Conservation (phyloP, 2,797 vertebrate species). For the Macroramphosus scolopax region DNA sequence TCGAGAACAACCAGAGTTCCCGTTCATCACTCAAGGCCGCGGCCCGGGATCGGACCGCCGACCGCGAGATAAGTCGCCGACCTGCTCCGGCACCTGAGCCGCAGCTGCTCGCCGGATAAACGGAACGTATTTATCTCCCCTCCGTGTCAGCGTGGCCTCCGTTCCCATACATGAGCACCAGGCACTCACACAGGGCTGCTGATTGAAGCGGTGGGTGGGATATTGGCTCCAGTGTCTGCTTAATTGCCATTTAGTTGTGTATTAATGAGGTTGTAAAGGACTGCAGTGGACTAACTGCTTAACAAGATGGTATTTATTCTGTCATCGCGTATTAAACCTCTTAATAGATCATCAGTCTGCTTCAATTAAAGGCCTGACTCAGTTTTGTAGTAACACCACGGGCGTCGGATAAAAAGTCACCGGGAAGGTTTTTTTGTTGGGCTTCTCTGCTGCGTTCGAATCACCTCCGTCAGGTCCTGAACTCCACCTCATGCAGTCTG, state of each 20-base stretch:
- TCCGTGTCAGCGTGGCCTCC: neutral
- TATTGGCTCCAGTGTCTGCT: constrained; percentile 52
- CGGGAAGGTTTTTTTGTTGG: constrained; percentile 6
- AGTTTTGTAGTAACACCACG: constrained; percentile 3
- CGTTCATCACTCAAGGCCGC: too few relatives aligned
- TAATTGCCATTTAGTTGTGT: constrained; percentile 68
- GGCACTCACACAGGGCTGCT: constrained; percentile 17
- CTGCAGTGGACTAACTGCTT: constrained; percentile 60
- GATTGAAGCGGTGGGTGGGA: constrained; percentile 59
- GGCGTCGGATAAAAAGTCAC: constrained; percentile 23
- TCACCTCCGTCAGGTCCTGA: too few relatives aligned
- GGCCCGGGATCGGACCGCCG: too few relatives aligned
- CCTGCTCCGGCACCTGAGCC: too few relatives aligned
- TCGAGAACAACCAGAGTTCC: too few relatives aligned
- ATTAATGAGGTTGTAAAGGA: constrained; percentile 69
- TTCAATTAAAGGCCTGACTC: constrained; percentile 48
- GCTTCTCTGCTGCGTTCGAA: constrained; percentile 3
- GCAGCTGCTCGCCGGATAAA: too few relatives aligned
- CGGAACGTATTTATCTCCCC: neutral
- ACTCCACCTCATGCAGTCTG: too few relatives aligned
- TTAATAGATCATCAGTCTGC: constrained; percentile 58
- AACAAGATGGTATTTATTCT: constrained; percentile 66
- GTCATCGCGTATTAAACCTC: constrained; percentile 61
- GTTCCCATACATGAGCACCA: neutral
- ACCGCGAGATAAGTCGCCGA: too few relatives aligned